Conservation (phyloP, 2,113 vertebrate species). For the Penelope pileata region DNA sequence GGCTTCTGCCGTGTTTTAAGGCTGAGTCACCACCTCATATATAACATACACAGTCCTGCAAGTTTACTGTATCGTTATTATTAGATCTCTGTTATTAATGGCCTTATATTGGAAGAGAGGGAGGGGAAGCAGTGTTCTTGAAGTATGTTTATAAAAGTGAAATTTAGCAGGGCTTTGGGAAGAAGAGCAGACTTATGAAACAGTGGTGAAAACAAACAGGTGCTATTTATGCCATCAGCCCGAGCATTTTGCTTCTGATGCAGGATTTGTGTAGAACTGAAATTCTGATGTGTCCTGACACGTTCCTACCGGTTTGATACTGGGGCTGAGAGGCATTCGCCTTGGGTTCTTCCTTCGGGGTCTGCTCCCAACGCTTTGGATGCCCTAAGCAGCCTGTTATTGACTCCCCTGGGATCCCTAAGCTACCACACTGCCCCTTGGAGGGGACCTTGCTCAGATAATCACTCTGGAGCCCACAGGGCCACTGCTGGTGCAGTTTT, state of each 20-base stretch:
- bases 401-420: background rate
- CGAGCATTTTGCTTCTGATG: background rate
- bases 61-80: conserved; percentile 18
- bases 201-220: background rate
- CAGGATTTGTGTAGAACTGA: background rate
- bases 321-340: background rate
- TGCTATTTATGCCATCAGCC: background rate
- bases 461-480: background rate
- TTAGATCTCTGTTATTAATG: background rate
- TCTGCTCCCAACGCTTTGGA: background rate
- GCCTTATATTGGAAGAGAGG: background rate
- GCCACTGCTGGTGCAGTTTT: background rate
- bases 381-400: background rate
- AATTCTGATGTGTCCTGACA: background rate
- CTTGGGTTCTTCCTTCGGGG: background rate
- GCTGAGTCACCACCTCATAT: conserved; percentile 15
- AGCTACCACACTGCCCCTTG: background rate
- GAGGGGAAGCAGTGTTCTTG: background rate
- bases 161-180: background rate
- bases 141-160: background rate
- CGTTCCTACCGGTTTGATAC: background rate
- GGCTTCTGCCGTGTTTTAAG: background rate
- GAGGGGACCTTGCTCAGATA: background rate
- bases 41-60: background rate
- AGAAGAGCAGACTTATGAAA: background rate